A percentile compares a stretch with the other conserved stretches of the same genome.
These are phyloP conservation scores for Hippoglossus hippoglossus DNA, from an alignment of 2,797 vertebrate species.

Conservation along the genomic window DNA sequence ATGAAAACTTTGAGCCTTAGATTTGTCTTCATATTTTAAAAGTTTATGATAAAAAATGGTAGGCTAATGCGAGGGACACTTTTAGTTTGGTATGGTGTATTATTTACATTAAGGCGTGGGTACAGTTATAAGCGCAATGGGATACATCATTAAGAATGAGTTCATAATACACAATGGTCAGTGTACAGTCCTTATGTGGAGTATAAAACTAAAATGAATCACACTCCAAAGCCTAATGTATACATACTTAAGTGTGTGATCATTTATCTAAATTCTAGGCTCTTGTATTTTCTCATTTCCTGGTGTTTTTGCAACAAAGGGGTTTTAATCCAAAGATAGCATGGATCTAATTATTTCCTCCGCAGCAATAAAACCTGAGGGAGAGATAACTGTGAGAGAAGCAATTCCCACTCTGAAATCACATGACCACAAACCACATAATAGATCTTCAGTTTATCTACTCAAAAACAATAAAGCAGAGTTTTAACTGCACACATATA, in stretches of 20 bases:
- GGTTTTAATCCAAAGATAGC: constrained; percentile 45
- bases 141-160: background rate
- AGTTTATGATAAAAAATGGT: too few species aligned
- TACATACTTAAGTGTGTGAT: constrained; percentile 2
- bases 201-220: constrained; percentile 12
- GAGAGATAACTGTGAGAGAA: constrained; percentile 27
- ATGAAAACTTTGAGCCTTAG: too few species aligned
- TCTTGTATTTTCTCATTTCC: constrained; percentile 40
- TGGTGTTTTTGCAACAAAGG: constrained; percentile 26
- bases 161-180: background rate
- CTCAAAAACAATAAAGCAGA: constrained; percentile 55
- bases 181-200: background rate
- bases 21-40: too few species aligned
- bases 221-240: constrained; percentile 4
- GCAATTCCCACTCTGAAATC: constrained; percentile 40
- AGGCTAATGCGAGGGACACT: too few species aligned
- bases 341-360: constrained; percentile 34
- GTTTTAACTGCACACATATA: constrained; percentile 38
- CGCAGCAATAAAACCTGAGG: constrained; percentile 38
- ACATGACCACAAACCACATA: constrained; percentile 48
- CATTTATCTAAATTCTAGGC: constrained; percentile 34
- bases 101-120: background rate
- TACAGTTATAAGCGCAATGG: background rate
- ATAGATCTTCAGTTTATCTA: constrained; percentile 43
- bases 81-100: too few species aligned